Conservation (phyloP, 2,888 invertebrate genomes). For the Acleris laterana region DNA sequence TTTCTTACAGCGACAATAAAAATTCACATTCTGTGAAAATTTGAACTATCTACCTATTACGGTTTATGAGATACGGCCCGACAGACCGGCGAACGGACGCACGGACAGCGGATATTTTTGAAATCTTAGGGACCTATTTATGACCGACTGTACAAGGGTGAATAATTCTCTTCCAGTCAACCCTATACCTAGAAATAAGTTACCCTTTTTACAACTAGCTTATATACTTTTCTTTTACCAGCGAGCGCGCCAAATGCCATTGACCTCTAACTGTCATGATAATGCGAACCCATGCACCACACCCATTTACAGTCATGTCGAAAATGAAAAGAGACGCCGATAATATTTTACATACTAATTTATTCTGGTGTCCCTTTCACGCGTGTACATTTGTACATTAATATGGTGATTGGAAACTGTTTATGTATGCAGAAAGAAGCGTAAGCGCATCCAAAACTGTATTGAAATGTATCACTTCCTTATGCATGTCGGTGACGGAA, state of each 20-base stretch:
- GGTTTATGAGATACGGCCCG: too few relatives aligned
- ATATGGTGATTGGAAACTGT: neutral
- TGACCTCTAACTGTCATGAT: constrained; percentile 41
- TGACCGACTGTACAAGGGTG: too few relatives aligned
- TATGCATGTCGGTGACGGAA: constrained; percentile 39
- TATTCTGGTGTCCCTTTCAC: constrained; percentile 27
- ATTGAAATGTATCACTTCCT: constrained; percentile 65
- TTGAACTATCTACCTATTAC: too few relatives aligned
- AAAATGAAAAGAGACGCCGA: constrained; percentile 31
- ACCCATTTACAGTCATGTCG: constrained; percentile 29
- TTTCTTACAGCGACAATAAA: too few relatives aligned
- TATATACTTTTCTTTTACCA: too few relatives aligned
- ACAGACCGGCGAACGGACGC: too few relatives aligned
- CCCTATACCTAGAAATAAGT: too few relatives aligned
- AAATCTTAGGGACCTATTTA: too few relatives aligned
- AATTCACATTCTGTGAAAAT: too few relatives aligned
- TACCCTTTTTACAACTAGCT: too few relatives aligned
- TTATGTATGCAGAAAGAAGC: constrained; percentile 6
- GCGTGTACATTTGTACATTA: constrained; percentile 9
- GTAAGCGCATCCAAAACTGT: constrained; percentile 55
- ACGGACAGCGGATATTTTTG: too few relatives aligned
- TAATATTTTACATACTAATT: constrained; percentile 37
- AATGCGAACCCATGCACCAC: constrained; percentile 40
- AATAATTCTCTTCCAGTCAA: too few relatives aligned
- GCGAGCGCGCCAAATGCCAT: constrained; percentile 13